Base-by-base conservation (phyloP, 2,797 vertebrate genomes). In the Anas capensis region DNA sequence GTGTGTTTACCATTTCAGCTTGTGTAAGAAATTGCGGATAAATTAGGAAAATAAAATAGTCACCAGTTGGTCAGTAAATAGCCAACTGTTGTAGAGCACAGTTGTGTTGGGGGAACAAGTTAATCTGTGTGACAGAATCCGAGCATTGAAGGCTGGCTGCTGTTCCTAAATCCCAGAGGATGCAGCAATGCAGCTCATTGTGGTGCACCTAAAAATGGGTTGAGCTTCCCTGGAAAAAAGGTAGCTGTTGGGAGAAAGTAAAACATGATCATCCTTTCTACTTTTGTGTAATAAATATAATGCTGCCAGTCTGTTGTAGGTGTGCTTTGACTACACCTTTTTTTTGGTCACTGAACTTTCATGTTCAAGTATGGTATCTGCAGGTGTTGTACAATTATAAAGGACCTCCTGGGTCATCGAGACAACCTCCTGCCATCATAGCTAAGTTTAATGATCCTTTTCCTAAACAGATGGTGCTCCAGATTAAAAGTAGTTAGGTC, bases 61-160 rank as follows among this genome's bases (percentile, higher is more conserved):
- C n/a, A 51, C 42, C 34, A 51, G 40, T 0, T 51, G 64, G 72
- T 48, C 76, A 53, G 76, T 48, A 36, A 83, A n/a, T n/a, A 60
- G 75, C 44, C 62, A 9, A 19, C 34, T 66, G 64, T 9, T 1
- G 0, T 2, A 12, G 36, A 36, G 69, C 40, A 10, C 26, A 72
- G 58, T 17, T 69, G 83, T 19, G 5, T 3, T 29, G 54, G 29
- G 36, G 75, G 33, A 58, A 27, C 44, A 3, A 40, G 69, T 19
- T 76, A 85, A 61, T 73, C 44, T 1, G 5, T 3, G 13, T 78
- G 90, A 81, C 85, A 75, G 82, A 82, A 79, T 69, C 46, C 5
- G 70, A 92, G 68, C 46, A 11, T 2, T 36, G 40, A 49, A 62
- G 81, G 73, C 48, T 33, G 73, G 18, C 2, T 0, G 58, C 34